Evolutionary conservation across 2,113 vertebrate genomes (phyloP), one percentile per base, ranked within the genome.

Genomic region (Sinocyclocheilus anshuiensis): DNA sequence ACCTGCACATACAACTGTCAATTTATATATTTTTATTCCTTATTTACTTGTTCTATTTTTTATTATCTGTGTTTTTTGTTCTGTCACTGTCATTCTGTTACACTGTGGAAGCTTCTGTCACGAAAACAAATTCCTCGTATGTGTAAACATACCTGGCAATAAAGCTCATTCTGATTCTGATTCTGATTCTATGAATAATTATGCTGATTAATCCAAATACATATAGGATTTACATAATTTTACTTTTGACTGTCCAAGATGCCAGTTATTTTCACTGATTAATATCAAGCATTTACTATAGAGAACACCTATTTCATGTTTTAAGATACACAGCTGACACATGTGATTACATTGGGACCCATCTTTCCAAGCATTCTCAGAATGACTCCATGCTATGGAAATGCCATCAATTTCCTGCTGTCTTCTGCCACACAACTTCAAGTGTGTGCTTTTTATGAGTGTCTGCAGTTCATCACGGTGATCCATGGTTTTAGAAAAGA

Each of bases 381-480:
- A 61, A 24, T 79, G 77, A 6, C 53, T 79, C 1, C 48, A 78
- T 77, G 74, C 45, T 50, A 26, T 55, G 48, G 20, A n/a, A 39
- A 61, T 63, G 20, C 13, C 22, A 9, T 20, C 29, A 63, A 33
- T 63, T 39, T 24, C 22, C 13, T 61, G 8, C 18, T 6, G 77
- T 78, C 78, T 81, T 65, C 57, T 63, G 78, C 59, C 78, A 65
- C 36, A 81, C 78, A 63, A 81, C 78, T 9, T 24, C 36, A 81
- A 16, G 22, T 81, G 78, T 81, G 36, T 81, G 78, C 8, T 16
- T 33, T 48, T 48, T 48, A n/a, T 36, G 53, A 57, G 26, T 78
- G 26, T 57, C 5, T 81, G 57, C 45, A 12, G 45, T 80, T 69
- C 29, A 22, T 84, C 65, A 48, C 81, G 77, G 26, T 53, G 65